Evolutionary conservation across 2,888 invertebrate species (phyloP).

Genomic region (Acrocera orbiculus): DNA sequence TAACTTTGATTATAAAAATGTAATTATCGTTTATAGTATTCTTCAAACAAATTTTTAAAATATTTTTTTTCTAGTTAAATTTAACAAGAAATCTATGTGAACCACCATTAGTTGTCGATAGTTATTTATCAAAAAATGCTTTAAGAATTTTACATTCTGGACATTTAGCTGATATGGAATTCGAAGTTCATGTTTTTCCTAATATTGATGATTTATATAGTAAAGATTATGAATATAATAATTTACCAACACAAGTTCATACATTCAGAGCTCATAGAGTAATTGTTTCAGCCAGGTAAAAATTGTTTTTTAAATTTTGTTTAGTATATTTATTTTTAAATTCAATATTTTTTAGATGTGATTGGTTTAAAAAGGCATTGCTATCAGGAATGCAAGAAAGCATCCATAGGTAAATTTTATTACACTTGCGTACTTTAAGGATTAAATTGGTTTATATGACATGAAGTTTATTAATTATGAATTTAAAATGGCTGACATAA

Average conservation of each 20-base stretch:
- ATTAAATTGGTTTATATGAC: too few species aligned
- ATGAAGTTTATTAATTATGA: too few species aligned
- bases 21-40: slow-evolving; percentile 9
- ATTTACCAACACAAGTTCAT: slow-evolving; percentile 19
- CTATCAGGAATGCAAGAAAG: slow-evolving; percentile 54
- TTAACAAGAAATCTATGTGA: slow-evolving; percentile 43
- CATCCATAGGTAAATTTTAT: slow-evolving; percentile 38
- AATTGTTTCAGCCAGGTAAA: slow-evolving; percentile 38
- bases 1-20: slow-evolving; percentile 21
- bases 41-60: too few species aligned
- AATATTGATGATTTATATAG: slow-evolving; percentile 2
- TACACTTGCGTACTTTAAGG: too few species aligned
- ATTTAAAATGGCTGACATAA: too few species aligned
- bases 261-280: slow-evolving; percentile 43
- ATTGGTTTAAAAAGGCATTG: slow-evolving; percentile 50
- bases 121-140: slow-evolving; percentile 39
- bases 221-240: neutral
- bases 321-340: neutral
- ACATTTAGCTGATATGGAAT: slow-evolving; percentile 44
- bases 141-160: slow-evolving; percentile 37
- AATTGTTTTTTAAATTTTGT: neutral
- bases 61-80: slow-evolving; percentile 20
- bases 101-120: slow-evolving; percentile 38
- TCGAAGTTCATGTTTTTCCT: slow-evolving; percentile 33
- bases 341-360: slow-evolving; percentile 32